Base-by-base conservation (phyloP, 37 sponge, comb jelly and placozoan species). In the Ianthella basta region DNA sequence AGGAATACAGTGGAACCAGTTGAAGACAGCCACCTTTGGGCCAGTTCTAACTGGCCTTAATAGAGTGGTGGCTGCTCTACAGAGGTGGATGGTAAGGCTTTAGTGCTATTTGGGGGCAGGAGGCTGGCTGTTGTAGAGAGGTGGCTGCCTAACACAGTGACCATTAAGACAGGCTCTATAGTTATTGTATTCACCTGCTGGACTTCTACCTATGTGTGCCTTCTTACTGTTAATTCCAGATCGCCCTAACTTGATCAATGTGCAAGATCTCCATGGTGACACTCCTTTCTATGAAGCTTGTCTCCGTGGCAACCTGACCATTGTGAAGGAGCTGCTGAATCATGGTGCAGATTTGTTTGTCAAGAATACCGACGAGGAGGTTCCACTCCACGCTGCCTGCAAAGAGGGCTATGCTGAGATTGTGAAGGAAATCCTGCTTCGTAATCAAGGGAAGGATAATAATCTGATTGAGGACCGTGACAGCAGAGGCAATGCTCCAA, bases 281-380 rank as follows among this genome's bases (percentile, higher is more conserved):
- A 93, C 92, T 8, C 93, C 96, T 12, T 89, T 96, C 15, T 93
- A 96, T 65, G 88, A 91, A 32, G 96, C 96, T 14, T 92, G 93
- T 89, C 61, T 68, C 6, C 25, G 59, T 55, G 93, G 93, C 0
- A 80, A 89, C 53, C 21, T 65, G 32, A 64, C 79, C 36, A 91
- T 92, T 15, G 91, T 96, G 21, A 84, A 90, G 72, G 83, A 33
- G 60, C 67, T 96, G 36, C 78, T 94, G 55, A 59, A 84, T 29
- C 80, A 85, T 20, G 66, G 67, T 21, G 78, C 66, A 0, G 53
- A 74, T 56, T 39, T 60, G 0, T 29, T 29, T n/a, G 83, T 53
- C 1, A 18, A 32, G 56, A 89, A 89, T 59, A 53, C 30, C 27
- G 84, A 95, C 32, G 81, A 83, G 1, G 84, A 85, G 15, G 88